These are phyloP conservation scores for Grantiella picta DNA, from an alignment of 2,113 vertebrate species.

Conservation along the genomic window DNA sequence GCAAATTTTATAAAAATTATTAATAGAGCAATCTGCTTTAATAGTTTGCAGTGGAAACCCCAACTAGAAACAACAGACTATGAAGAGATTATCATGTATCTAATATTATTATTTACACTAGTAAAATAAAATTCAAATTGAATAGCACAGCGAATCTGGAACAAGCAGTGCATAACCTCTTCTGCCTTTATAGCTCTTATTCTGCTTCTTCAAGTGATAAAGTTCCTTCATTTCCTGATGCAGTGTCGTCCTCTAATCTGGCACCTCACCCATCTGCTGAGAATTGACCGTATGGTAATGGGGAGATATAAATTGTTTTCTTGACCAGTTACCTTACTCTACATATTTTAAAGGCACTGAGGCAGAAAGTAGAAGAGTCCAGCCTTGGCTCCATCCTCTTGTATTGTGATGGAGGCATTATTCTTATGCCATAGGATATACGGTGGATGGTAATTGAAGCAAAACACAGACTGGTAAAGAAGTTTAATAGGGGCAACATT, in stretches of 20 bases:
- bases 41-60: not conserved
- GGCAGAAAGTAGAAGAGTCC: not conserved
- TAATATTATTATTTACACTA: not conserved
- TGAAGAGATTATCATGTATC: not conserved
- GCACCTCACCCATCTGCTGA: not conserved
- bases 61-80: not conserved
- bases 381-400: not conserved
- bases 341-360: not conserved
- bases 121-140: not conserved
- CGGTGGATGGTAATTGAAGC: not conserved
- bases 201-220: not conserved
- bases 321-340: not conserved
- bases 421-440: not conserved
- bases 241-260: not conserved
- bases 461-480: not conserved
- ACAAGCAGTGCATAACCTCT: fast-evolving
- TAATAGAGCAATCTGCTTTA: not conserved
- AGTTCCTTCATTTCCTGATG: not conserved
- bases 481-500: not conserved
- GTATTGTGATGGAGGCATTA: not conserved
- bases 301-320: not conserved
- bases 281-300: not conserved
- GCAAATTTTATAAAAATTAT: not conserved
- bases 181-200: not conserved
- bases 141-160: not conserved